These are phyloP conservation scores for Rhynchotus rufescens DNA, from an alignment of 2,797 vertebrate species.

Conservation along the genomic window DNA sequence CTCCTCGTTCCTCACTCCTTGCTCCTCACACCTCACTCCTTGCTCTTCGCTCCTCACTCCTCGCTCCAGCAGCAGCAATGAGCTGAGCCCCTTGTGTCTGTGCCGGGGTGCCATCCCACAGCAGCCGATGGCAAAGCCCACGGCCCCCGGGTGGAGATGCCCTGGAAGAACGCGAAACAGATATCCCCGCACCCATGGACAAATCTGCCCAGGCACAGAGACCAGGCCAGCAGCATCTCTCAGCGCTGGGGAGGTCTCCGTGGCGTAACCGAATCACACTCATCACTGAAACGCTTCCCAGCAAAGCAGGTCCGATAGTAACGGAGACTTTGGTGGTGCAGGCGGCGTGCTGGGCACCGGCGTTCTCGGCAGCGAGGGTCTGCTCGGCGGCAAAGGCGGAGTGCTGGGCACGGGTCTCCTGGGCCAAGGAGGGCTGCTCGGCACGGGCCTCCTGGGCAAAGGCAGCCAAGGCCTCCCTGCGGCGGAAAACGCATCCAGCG, in stretches of 20 bases:
- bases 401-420: background rate
- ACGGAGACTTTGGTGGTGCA: rapidly evolving
- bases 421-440: background rate
- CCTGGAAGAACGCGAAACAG: background rate
- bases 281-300: background rate
- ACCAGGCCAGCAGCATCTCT: no score
- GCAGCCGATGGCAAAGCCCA: background rate
- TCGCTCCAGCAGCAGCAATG: no score
- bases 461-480: background rate
- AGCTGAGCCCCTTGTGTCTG: background rate
- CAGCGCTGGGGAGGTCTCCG: background rate
- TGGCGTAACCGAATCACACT: rapidly evolving
- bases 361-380: background rate
- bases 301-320: background rate
- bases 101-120: background rate
- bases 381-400: background rate
- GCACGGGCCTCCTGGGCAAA: background rate
- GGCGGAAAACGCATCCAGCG: background rate
- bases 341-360: background rate
- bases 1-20: no score
- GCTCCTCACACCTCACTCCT: no score
- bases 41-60: no score
- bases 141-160: background rate
- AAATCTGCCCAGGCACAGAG: background rate
- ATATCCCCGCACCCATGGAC: background rate